phyloP scores from a whole-genome alignment of 2,113 vertebrate genomes.

The Nansenia antarctica region DNA sequence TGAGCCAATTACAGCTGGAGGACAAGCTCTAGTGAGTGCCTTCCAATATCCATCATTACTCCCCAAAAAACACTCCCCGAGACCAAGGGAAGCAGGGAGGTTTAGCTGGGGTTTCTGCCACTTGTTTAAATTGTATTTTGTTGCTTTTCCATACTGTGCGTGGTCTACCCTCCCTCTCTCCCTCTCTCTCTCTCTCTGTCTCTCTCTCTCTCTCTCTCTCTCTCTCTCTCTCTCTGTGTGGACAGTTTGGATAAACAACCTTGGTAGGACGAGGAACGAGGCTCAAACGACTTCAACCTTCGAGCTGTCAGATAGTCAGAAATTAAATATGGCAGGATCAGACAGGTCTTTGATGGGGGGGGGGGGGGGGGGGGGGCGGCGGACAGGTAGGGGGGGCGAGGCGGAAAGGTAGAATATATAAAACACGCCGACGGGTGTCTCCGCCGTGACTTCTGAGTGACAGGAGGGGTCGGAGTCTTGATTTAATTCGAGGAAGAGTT shows the following conservation, averaged over 20 bases:
- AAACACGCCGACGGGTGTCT: background rate
- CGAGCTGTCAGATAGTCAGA: constrained; percentile 10
- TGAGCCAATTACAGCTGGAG: constrained; percentile 30
- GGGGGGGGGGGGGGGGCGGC: background rate
- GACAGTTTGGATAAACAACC: no score
- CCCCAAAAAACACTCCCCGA: background rate
- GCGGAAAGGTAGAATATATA: background rate
- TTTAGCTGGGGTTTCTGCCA: no score
- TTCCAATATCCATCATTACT: background rate
- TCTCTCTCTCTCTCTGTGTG: background rate
- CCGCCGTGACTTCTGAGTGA: background rate
- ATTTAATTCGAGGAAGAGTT: background rate
- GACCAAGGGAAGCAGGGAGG: no score
- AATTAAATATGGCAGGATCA: constrained; percentile 6
- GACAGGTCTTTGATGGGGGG: background rate
- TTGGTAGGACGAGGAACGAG: background rate
- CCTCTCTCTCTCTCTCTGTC: no score
- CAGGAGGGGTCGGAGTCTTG: background rate
- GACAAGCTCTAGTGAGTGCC: background rate
- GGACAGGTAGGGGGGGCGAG: background rate
- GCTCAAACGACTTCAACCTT: constrained; percentile 3
- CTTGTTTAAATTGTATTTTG: no score
- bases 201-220: no score
- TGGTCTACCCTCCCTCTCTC: no score
- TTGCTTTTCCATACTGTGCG: no score